Conservation (phyloP, 1,140 invertebrate species). For the Lordiphosa collinella region DNA sequence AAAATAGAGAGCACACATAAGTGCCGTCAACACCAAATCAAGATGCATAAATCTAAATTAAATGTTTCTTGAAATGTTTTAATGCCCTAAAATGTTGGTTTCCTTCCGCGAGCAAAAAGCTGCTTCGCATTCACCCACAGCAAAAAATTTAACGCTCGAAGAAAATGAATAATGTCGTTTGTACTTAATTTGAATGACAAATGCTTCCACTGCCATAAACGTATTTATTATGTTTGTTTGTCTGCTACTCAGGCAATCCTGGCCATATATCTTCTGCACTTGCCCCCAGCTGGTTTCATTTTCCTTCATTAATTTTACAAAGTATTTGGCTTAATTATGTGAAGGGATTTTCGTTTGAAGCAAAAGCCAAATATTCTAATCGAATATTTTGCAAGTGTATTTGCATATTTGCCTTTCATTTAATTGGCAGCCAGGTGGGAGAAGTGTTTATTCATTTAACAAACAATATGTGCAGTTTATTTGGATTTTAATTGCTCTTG, state of each 20-base stretch:
- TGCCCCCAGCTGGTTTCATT: conserved; percentile 18
- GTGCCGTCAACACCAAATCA: conserved; percentile 14
- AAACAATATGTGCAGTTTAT: not conserved
- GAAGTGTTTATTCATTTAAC: not conserved
- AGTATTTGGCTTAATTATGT: conserved; percentile 42
- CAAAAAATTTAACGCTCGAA: conserved; percentile 17
- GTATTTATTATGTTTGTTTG: conserved; percentile 47
- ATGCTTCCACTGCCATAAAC: conserved; percentile 46
- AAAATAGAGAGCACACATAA: not conserved
- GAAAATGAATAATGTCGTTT: conserved; percentile 61
- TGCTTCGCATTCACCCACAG: not conserved
- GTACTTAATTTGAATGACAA: conserved; percentile 67
- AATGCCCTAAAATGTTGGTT: not conserved
- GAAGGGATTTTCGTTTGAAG: conserved; percentile 7
- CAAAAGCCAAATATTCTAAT: conserved; percentile 15
- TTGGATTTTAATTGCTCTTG: conserved; percentile 2
- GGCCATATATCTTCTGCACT: conserved; percentile 13
- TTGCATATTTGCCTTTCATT: not conserved
- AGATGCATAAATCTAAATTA: conserved; percentile 38
- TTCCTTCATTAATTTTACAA: conserved; percentile 37
- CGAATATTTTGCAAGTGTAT: not conserved
- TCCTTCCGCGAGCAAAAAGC: not conserved
- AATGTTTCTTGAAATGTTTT: not conserved
- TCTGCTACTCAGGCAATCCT: conserved; percentile 3
- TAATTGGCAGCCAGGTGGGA: conserved; percentile 2